A percentile compares a stretch with the other conserved stretches of the same genome.
These are phyloP conservation scores for Harpalus rubripes DNA, from an alignment of 2,888 invertebrate species.

Conservation along the genomic window DNA sequence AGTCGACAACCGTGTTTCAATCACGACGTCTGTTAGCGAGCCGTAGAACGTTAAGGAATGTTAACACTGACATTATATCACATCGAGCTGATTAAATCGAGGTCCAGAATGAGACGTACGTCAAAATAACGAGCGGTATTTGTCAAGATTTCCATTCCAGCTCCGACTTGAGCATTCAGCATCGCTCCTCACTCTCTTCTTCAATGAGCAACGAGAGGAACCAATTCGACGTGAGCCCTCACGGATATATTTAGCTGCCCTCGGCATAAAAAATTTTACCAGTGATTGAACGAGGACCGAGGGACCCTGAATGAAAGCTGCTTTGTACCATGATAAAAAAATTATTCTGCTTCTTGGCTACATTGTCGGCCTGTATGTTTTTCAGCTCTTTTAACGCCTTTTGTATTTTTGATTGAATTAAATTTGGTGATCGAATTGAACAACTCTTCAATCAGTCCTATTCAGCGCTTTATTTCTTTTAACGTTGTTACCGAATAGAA, in stretches of 20 bases:
- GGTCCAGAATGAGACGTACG: constrained; percentile 65
- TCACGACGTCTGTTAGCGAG: constrained; percentile 8
- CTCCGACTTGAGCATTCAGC: constrained; percentile 12
- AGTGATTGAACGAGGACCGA: constrained; percentile 59
- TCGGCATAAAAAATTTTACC: constrained; percentile 62
- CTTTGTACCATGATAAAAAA: constrained; percentile 49
- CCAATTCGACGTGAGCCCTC: constrained; percentile 7
- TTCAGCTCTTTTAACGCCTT: constrained; percentile 45
- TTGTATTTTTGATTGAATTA: constrained; percentile 50
- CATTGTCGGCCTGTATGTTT: constrained; percentile 37
- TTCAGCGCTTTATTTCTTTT: constrained; percentile 11
- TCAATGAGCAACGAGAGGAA: constrained; percentile 2
- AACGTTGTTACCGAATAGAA: not conserved
- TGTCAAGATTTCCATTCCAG: constrained; percentile 63
- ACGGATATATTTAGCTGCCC: constrained; percentile 64
- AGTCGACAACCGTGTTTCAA: constrained; percentile 26
- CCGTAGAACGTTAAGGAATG: constrained; percentile 59
- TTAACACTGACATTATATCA: constrained; percentile 65
- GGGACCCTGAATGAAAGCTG: constrained; percentile 9
- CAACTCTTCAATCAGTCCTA: constrained; percentile 5
- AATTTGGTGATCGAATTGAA: constrained; percentile 46
- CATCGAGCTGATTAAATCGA: constrained; percentile 64
- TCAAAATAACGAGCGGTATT: constrained; percentile 66
- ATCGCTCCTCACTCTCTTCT: not conserved
- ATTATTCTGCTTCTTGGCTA: constrained; percentile 57